These are phyloP conservation scores for Hydrotaea cyrtoneurina DNA, from an alignment of 2,888 invertebrate species.

Conservation along the genomic window DNA sequence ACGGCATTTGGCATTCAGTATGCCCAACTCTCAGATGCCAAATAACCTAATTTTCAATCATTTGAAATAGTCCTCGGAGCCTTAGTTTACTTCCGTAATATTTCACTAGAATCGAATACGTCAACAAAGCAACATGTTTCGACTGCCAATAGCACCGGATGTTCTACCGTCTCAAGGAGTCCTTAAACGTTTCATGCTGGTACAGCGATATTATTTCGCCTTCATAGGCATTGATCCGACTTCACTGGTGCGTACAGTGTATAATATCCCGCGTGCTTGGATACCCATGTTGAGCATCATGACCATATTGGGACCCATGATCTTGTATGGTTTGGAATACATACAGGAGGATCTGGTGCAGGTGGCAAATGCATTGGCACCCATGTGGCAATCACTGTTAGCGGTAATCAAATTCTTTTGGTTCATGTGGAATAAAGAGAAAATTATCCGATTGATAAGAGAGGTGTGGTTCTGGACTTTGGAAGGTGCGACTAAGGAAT, in stretches of 20 bases:
- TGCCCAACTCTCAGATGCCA: no score
- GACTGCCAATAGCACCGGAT: constrained; percentile 6
- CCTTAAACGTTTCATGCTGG: constrained; percentile 32
- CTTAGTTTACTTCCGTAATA: no score
- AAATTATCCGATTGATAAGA: constrained; percentile 45
- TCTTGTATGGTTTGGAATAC: constrained; percentile 39
- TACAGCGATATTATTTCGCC: constrained; percentile 34
- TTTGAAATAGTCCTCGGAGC: no score
- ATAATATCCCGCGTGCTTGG: not conserved
- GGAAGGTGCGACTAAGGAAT: constrained; percentile 38
- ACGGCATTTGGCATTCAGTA: no score
- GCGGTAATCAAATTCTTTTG: constrained; percentile 50
- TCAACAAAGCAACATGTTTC: not conserved
- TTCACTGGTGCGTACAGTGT: not conserved
- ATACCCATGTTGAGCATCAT: not conserved
- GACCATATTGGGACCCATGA: constrained; percentile 1
- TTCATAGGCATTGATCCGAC: constrained; percentile 25
- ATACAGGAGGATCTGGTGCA: constrained; percentile 37
- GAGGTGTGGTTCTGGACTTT: constrained; percentile 42
- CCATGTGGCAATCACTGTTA: constrained; percentile 52
- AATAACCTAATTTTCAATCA: no score
- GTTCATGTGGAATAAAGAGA: constrained; percentile 49
- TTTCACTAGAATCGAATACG: not conserved
- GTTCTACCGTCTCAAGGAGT: not conserved
- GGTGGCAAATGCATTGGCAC: constrained; percentile 49